phyloP scores from a whole-genome alignment of 2,113 vertebrate genomes.

The Macrotis lagotis region DNA sequence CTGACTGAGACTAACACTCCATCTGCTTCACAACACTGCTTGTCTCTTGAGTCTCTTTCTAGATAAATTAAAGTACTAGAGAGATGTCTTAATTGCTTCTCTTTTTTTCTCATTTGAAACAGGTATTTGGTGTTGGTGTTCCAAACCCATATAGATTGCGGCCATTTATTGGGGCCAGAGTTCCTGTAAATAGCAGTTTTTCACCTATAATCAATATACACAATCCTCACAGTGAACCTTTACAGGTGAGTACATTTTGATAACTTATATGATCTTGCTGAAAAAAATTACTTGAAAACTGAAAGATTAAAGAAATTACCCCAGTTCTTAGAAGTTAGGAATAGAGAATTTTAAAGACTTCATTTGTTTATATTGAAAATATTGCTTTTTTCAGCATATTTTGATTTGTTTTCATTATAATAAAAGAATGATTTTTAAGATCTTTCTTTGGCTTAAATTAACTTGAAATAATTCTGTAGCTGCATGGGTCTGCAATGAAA shows the following conservation, averaged over 20 bases:
- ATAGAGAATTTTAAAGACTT: background rate
- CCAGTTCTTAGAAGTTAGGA: background rate
- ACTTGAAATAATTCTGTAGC: slow-evolving; percentile 23
- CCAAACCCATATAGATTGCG: slow-evolving; percentile 97
- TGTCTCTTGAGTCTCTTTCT: background rate
- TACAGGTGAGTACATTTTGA: slow-evolving; percentile 89
- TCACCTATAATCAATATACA: slow-evolving; percentile 99
- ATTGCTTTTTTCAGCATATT: background rate
- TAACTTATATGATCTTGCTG: slow-evolving; percentile 17
- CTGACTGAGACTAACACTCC: background rate
- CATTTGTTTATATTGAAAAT: background rate
- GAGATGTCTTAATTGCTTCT: background rate
- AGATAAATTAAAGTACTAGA: background rate
- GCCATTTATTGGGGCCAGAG: slow-evolving; percentile 97
- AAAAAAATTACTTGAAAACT: background rate
- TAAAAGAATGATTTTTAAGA: slow-evolving; percentile 34
- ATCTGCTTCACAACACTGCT: background rate
- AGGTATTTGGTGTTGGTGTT: slow-evolving; percentile 99
- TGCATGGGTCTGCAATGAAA: background rate
- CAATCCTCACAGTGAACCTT: slow-evolving; percentile 96
- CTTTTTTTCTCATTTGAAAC: slow-evolving; percentile 58
- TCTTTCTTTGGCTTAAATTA: background rate
- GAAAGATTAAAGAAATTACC: background rate
- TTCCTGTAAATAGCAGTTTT: slow-evolving; percentile 99
- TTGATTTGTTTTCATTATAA: background rate